phyloP scores from a whole-genome alignment of 2,113 vertebrate genomes.

The Chaetura pelagica region DNA sequence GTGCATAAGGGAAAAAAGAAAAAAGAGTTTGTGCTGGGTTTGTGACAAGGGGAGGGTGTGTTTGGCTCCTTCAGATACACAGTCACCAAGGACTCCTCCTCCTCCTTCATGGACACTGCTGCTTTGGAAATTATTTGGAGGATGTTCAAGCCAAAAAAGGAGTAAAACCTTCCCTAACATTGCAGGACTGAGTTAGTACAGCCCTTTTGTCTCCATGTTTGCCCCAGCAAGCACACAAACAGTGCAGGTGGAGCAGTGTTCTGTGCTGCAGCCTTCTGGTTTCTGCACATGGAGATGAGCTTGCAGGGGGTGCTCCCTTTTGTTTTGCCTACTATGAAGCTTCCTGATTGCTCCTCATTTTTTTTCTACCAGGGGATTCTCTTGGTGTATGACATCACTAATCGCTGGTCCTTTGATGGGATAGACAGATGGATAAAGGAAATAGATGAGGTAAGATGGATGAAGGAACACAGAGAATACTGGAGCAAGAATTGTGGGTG shows the following conservation, averaged over 20 bases:
- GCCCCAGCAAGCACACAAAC: neutral
- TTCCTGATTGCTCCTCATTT: neutral
- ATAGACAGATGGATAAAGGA: constrained; percentile 98
- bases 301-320: neutral
- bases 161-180: neutral
- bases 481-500: neutral
- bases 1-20: neutral
- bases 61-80: neutral
- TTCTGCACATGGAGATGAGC: neutral
- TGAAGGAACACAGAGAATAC: neutral
- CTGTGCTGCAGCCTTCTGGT: neutral
- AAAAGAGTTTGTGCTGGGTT: neutral
- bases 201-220: neutral
- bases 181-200: neutral
- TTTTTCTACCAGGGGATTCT: constrained; percentile 89
- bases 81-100: neutral
- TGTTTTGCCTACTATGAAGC: fast-evolving
- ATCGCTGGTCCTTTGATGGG: constrained; percentile 97
- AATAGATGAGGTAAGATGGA: constrained; percentile 90
- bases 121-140: neutral
- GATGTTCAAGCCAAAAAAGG: neutral
- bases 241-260: neutral
- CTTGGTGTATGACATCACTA: constrained; percentile 98
- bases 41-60: neutral
- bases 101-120: neutral